A percentile compares a stretch with the other conserved stretches of the same genome.
Conservation (phyloP, 1,140 invertebrate genomes). For the Bombus affinis region DNA sequence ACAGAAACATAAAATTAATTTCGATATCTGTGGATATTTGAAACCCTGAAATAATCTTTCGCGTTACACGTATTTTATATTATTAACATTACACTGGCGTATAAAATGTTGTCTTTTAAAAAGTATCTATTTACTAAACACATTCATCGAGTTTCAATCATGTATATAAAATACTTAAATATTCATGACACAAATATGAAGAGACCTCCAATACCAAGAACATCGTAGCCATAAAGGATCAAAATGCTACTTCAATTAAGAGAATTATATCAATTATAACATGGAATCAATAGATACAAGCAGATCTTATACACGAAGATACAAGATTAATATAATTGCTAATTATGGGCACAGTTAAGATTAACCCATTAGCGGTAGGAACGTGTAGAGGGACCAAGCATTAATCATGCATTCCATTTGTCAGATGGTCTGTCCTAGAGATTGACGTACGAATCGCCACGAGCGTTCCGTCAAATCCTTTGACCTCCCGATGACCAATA, state of each 20-base stretch:
- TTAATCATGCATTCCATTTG: constrained; percentile 50
- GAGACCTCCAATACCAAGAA: no score
- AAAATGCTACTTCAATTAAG: neutral
- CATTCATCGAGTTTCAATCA: no score
- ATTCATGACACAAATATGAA: neutral
- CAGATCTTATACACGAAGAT: neutral
- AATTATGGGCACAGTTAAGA: constrained; percentile 27
- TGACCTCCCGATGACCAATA: constrained; percentile 23
- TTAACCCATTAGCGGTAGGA: constrained; percentile 10
- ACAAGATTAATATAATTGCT: constrained; percentile 1
- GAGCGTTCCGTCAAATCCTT: constrained; percentile 45
- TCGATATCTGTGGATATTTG: no score
- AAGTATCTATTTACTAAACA: no score
- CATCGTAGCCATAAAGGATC: no score
- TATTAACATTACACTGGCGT: no score
- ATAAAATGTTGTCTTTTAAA: no score
- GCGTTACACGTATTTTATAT: no score
- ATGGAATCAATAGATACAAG: neutral
- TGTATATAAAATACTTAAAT: neutral
- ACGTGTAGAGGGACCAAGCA: neutral
- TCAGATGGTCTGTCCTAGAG: constrained; percentile 35
- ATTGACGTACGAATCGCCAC: constrained; percentile 48
- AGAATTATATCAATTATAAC: neutral
- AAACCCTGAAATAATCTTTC: no score
- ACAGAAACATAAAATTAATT: no score